Base-by-base conservation (phyloP, 2,888 invertebrate genomes). In the Dasysyrphus tricinctus region DNA sequence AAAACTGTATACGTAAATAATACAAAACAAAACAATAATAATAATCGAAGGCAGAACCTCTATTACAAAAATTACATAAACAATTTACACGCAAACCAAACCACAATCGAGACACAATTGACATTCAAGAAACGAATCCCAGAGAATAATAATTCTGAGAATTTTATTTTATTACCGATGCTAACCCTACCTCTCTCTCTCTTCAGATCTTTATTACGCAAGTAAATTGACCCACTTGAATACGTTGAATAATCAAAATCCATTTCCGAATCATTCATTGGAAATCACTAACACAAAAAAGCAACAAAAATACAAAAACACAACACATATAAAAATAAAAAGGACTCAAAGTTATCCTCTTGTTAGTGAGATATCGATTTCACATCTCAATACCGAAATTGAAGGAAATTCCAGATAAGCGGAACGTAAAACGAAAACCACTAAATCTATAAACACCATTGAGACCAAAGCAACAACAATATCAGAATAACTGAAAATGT, bases 141-240 rank as follows among this genome's bases (percentile, higher is more conserved):
- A 61, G 59, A 65, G 32, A 73, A 69, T 69, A 51, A 65, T 54
- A 51, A 67, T 54, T 19, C 59, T 37, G 34, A 37, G 49, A 63
- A 37, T 54, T 51, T 24, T 11, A 69, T 82, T 34, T 42, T 47
- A 34, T 34, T 65, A 39, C 24, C 32, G 12, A 11, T 34, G 32
- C 14, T 5, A 2, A 1, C 3, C 19, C 16, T 4, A 4, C 29
- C 29, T 24, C 74, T 24, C 69, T 6, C 2, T 14, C 14, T 3
- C 8, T 11, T 7, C 44, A 54, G 5, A 42, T 5, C 16, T 47
- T 37, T 74, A 67, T 80, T 76, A 69, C 44, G 42, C n/a, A 80
- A 80, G 74, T 78, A 78, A 78, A 74, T 80, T 85, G 85, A 85
- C 80, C 85, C 77, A 80, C 77, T 80, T 74, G 77, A 85, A 74